Base-by-base conservation (phyloP, 2,797 vertebrate genomes). In the Poeciliopsis presidionis region DNA sequence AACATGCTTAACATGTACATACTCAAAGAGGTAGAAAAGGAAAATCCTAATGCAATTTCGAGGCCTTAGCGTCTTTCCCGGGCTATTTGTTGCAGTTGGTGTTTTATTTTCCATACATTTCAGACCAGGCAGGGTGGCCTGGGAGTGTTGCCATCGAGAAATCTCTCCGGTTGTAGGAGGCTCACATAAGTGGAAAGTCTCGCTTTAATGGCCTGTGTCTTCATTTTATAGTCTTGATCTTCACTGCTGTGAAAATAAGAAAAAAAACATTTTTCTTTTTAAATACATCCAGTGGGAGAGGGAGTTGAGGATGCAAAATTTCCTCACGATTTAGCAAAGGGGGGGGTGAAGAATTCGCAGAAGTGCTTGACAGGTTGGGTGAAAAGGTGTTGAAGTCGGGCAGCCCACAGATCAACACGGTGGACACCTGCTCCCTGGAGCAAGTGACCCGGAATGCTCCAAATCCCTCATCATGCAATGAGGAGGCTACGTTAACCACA, bases 351-450 rank as follows among this genome's bases (percentile, higher is more conserved):
- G 79, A 76, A 46, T 65, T 81, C 36, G 49, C 79, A 71, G 76
- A 76, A 77, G 57, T 67, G 76, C 76, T 74, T 77, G 80, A 39
- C 63, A 47, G 84, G 71, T 86, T 89, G 81, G 88, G 75, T 91
- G 91, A 92, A 83, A 84, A 95, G 92, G 93, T 93, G 93, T 92
- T 93, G 93, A 94, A 94, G 92, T 92, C 89, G 90, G 93, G 90
- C 92, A 87, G 79, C 88, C 86, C 76, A 88, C 82, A 90, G 87
- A 92, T 93, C 90, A 91, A 86, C 79, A 25, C 70, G 77, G 81
- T 79, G 92, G 93, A 93, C 91, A 94, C 93, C 93, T 94, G 91
- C 85, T 78, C 81, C 84, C 85, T 82, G 82, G 30, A 89, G 84
- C 82, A 80, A 89, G 65, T 90, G 88, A 94, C 91, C 93, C 91